Evolutionary conservation across 2,888 invertebrate genomes (phyloP).

Genomic region (Xestia c-nigrum): DNA sequence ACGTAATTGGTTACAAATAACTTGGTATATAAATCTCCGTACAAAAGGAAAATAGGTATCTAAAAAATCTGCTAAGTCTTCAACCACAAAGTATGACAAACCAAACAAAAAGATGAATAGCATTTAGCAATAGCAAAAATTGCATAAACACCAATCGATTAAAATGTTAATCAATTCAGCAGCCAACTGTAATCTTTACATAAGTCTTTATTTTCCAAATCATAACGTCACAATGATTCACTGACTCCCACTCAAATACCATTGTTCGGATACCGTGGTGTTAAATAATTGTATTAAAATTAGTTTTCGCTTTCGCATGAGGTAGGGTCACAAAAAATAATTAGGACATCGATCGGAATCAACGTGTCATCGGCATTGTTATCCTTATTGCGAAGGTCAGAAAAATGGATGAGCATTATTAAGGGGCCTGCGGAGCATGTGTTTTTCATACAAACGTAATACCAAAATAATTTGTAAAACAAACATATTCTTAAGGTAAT

Average conservation of each 20-base stretch:
- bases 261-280: conserved; percentile 54
- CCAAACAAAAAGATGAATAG: background rate
- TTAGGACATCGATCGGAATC: background rate
- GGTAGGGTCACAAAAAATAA: conserved; percentile 64
- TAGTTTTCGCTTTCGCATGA: conserved; percentile 78
- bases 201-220: conserved; percentile 20
- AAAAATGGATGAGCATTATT: too few species aligned
- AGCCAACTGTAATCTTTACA: background rate
- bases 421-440: too few species aligned
- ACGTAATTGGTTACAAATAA: background rate
- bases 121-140: background rate
- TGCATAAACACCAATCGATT: conserved; percentile 15
- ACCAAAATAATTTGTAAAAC: too few species aligned
- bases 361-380: too few species aligned
- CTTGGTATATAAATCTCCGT: background rate
- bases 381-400: too few species aligned
- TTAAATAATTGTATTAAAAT: conserved; percentile 74
- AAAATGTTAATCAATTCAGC: conserved; percentile 15
- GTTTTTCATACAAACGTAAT: too few species aligned
- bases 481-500: too few species aligned
- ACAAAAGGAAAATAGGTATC: background rate
- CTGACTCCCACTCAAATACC: conserved; percentile 46
- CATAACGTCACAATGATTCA: conserved; percentile 49
- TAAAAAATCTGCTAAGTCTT: background rate
- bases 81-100: background rate